Evolutionary conservation across 2,113 vertebrate species (phyloP), one percentile per base, ranked within the genome.

Genomic region (Fukomys damarensis): DNA sequence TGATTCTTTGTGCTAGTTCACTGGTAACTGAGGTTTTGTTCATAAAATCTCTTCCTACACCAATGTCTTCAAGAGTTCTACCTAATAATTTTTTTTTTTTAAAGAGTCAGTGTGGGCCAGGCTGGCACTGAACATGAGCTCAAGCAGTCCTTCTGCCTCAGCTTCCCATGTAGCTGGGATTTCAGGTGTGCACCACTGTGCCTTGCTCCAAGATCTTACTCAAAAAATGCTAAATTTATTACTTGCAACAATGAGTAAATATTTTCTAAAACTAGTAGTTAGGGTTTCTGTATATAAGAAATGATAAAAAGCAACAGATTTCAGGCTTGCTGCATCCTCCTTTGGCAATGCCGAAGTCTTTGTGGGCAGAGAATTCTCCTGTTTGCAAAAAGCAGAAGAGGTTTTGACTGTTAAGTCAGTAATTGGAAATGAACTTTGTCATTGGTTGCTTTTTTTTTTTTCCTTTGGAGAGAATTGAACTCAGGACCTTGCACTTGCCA

Each of bases 211-310:
- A 61, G 72, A 89, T 52, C 43, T n/a, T 77, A 56, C 26, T 43
- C 80, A 35, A 85, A 72, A 91, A 81, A 80, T 41, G 32, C 38
- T 91, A 61, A 63, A 13, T 61, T 68, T 86, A 54, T 86, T 68
- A 56, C 46, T 89, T 89, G 17, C 35, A 74, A 22, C 80, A 35
- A 85, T n/a, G 63, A 66, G 17, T 85, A 80, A 86, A 46, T 81
- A 61, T 43, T 97, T 95, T 79, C 49, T 68, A 59, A 59, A 88
- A 85, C 63, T 43, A 66, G 22, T 79, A 70, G 6, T 49, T 95
- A 3, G 46, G 84, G n/a, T 85, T 59, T 85, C 52, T 63, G 20
- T 81, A 66, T 35, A 83, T 84, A 43, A 91, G 76, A 77, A 93
- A 79, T 63, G 14, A 83, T 46, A 68, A 65, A 83, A 86, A 38